phyloP scores from a whole-genome alignment of 2,113 vertebrate genomes.

The Mesocricetus auratus region DNA sequence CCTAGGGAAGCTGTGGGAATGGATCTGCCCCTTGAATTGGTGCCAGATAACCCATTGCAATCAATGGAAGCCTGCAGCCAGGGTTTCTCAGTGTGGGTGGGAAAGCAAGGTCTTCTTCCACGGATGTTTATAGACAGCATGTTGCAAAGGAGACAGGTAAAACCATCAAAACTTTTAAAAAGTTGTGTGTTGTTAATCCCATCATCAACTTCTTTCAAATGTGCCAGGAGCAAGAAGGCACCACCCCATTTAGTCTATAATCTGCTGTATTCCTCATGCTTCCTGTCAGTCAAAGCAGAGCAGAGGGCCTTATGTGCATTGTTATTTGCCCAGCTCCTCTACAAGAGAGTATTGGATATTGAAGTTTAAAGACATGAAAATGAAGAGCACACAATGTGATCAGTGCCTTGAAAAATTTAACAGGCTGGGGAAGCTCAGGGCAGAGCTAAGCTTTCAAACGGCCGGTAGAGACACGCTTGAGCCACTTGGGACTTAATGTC shows the following conservation, averaged over 20 bases:
- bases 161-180: background rate
- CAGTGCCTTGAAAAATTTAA: background rate
- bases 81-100: background rate
- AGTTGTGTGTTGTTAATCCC: slow-evolving; percentile 24
- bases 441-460: slow-evolving; percentile 7
- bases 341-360: background rate
- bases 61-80: background rate
- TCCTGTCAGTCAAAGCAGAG: background rate
- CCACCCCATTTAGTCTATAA: background rate
- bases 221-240: background rate
- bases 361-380: slow-evolving; percentile 38
- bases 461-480: background rate
- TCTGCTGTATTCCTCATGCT: background rate
- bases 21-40: background rate
- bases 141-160: slow-evolving; percentile 14
- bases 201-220: slow-evolving; percentile 7
- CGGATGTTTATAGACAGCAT: background rate
- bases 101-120: background rate
- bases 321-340: background rate
- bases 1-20: background rate
- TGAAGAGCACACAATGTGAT: slow-evolving; percentile 7
- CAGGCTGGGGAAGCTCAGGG: background rate
- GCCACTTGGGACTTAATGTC: background rate
- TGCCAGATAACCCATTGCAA: background rate
- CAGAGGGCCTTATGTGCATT: background rate